Conservation (phyloP, 2,113 vertebrate species). For the Engraulis encrasicolus region DNA sequence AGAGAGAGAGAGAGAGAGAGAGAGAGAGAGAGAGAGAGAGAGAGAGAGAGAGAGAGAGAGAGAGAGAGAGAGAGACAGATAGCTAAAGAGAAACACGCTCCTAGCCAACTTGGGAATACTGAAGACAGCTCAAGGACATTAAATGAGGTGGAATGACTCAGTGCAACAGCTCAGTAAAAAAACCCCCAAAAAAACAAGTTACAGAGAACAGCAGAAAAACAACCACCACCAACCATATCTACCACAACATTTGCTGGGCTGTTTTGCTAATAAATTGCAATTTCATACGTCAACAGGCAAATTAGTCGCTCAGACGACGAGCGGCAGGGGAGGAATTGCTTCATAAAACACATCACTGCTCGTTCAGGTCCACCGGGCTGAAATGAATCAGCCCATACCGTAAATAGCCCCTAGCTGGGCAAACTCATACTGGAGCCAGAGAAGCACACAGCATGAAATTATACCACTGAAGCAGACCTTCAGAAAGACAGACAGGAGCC, state of each 20-base stretch:
- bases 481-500: too few species aligned
- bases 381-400: too few species aligned
- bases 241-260: too few species aligned
- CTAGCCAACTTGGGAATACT: slow-evolving; percentile 43
- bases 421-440: too few species aligned
- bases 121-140: slow-evolving; percentile 43
- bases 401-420: too few species aligned
- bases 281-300: background rate
- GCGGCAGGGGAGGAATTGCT: background rate
- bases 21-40: background rate
- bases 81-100: slow-evolving; percentile 30
- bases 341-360: background rate
- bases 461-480: background rate
- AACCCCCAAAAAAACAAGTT: too few species aligned
- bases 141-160: slow-evolving; percentile 44
- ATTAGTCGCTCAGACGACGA: background rate
- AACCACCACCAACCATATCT: background rate
- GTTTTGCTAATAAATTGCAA: background rate
- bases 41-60: background rate
- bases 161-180: background rate
- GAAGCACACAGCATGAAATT: background rate
- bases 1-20: slow-evolving; percentile 10
- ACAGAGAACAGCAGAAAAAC: slow-evolving; percentile 33
- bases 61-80: background rate
- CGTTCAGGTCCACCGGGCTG: background rate